Evolutionary conservation across 1,140 invertebrate genomes (phyloP).

Genomic region (Apis laboriosa): DNA sequence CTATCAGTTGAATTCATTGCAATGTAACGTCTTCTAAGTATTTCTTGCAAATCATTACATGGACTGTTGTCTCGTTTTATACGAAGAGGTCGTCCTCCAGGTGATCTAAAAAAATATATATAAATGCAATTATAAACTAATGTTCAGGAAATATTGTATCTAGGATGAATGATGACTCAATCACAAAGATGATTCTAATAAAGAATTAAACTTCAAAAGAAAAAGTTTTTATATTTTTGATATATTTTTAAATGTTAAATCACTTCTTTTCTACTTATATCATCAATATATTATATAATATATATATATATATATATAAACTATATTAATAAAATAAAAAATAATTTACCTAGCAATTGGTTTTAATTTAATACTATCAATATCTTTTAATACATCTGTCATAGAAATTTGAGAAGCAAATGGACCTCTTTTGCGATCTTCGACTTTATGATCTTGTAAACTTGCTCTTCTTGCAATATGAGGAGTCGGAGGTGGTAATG

Average conservation of each 20-base stretch:
- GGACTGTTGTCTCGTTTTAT: slow-evolving; percentile 77
- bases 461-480: slow-evolving; percentile 78
- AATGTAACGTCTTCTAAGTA: slow-evolving; percentile 76
- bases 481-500: slow-evolving; percentile 77
- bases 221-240: no score
- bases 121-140: neutral
- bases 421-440: slow-evolving; percentile 72
- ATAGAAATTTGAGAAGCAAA: slow-evolving; percentile 74
- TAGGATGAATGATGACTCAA: no score
- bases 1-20: slow-evolving; percentile 77
- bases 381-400: slow-evolving; percentile 76
- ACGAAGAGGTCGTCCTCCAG: slow-evolving; percentile 73
- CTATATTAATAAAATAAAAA: neutral
- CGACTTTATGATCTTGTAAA: slow-evolving; percentile 77
- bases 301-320: neutral
- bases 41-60: slow-evolving; percentile 79
- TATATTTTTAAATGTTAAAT: no score
- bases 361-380: slow-evolving; percentile 76
- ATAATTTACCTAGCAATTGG: slow-evolving; percentile 72
- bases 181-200: no score
- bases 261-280: no score
- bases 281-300: neutral
- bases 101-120: slow-evolving; percentile 70
- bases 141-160: no score
- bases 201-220: no score